Conservation (phyloP, 1,140 invertebrate species). For the Pristionchus pacificus region DNA sequence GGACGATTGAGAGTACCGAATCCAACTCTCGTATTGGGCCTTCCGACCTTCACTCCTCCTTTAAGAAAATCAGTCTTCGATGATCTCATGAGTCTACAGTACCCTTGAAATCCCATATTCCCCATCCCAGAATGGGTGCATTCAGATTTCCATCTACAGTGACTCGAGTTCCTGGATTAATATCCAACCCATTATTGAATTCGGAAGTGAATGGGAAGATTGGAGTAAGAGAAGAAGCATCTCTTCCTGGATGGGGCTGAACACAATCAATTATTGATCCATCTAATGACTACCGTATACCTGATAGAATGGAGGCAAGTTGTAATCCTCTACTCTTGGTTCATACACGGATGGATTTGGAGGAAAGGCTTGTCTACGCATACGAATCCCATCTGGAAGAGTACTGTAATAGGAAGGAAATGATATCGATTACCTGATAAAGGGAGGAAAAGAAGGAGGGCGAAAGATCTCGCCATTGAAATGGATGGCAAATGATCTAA, state of each 20-base stretch:
- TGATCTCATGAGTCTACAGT: background rate
- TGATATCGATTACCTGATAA: no score
- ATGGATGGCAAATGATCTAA: background rate
- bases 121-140: conserved; percentile 41
- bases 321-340: conserved; percentile 38
- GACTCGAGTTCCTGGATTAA: conserved; percentile 38
- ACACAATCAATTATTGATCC: background rate
- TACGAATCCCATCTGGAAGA: background rate
- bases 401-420: background rate
- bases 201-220: conserved; percentile 38
- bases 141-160: conserved; percentile 43
- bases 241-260: conserved; percentile 38
- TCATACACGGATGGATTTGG: conserved; percentile 40
- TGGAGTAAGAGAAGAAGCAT: conserved; percentile 38
- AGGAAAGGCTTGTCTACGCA: conserved; percentile 32
- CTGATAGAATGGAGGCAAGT: conserved; percentile 42
- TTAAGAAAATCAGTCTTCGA: background rate
- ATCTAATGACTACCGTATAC: background rate
- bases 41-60: conserved; percentile 37
- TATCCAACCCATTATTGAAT: conserved; percentile 39
- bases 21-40: conserved; percentile 39
- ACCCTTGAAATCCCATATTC: conserved; percentile 42
- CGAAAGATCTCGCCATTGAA: background rate
- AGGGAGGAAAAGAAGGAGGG: background rate
- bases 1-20: conserved; percentile 35